These are phyloP conservation scores for Drosophila quinaria DNA, from an alignment of 2,888 invertebrate species.

Conservation along the genomic window DNA sequence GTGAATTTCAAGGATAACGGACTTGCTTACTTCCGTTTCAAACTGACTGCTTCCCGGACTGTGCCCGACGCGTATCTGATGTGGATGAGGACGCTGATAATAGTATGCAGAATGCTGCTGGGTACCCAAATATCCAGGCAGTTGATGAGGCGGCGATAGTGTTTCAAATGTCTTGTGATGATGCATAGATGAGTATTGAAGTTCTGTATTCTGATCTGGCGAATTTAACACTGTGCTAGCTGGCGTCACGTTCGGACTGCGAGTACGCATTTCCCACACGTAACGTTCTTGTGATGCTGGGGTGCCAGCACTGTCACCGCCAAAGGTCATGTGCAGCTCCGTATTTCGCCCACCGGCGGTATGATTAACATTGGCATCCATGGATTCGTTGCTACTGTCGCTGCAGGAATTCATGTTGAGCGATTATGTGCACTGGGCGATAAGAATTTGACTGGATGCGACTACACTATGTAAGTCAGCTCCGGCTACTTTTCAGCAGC, in stretches of 20 bases:
- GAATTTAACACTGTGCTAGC: slow-evolving; percentile 85
- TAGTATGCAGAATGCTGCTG: slow-evolving; percentile 54
- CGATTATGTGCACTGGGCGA: slow-evolving; percentile 11
- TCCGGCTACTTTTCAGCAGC: slow-evolving; percentile 48
- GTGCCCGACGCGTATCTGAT: slow-evolving; percentile 84
- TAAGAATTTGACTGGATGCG: slow-evolving; percentile 8
- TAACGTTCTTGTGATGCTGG: slow-evolving; percentile 78
- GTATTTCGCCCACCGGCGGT: slow-evolving; percentile 18
- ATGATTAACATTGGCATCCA: slow-evolving; percentile 53
- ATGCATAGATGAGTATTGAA: slow-evolving; percentile 81
- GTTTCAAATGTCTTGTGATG: slow-evolving; percentile 50
- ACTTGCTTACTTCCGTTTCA: slow-evolving; percentile 71
- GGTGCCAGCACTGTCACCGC: slow-evolving; percentile 26
- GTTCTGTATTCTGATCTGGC: slow-evolving; percentile 84
- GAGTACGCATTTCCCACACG: slow-evolving; percentile 85
- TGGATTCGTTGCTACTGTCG: slow-evolving; percentile 70
- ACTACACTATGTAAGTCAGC: slow-evolving; percentile 12
- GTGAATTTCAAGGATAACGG: background rate
- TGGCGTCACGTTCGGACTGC: slow-evolving; percentile 85
- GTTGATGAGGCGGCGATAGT: slow-evolving; percentile 39
- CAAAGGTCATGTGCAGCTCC: slow-evolving; percentile 55
- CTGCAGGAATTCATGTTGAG: slow-evolving; percentile 68
- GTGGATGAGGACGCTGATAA: slow-evolving; percentile 74
- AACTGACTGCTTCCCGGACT: slow-evolving; percentile 83
- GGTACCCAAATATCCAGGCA: slow-evolving; percentile 27